A percentile compares a stretch with the other conserved stretches of the same genome.
Conservation (phyloP, 2,888 invertebrate species). For the Pollenia angustigena region DNA sequence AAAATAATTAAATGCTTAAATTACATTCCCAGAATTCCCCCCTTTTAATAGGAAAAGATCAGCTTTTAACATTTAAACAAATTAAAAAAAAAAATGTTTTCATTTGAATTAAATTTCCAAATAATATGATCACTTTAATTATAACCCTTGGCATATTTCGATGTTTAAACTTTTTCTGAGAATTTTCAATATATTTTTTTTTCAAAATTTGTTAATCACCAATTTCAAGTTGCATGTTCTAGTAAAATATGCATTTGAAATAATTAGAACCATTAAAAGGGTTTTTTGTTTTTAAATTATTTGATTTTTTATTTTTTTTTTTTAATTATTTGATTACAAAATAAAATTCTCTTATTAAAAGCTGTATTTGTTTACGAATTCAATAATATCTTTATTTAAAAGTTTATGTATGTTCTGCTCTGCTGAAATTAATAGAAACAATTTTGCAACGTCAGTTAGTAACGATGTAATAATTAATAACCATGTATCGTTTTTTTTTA, state of each 20-base stretch:
- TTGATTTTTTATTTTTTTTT: neutral
- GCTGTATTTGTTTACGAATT: constrained; percentile 35
- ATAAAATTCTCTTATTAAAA: constrained; percentile 8
- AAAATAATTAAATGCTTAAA: neutral
- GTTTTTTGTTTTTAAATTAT: constrained; percentile 29
- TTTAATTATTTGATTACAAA: constrained; percentile 11
- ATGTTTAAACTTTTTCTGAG: neutral
- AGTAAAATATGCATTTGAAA: constrained; percentile 7
- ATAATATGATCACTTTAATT: constrained; percentile 4
- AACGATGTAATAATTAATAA: constrained; percentile 69
- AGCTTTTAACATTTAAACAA: neutral
- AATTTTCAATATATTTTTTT: constrained; percentile 14
- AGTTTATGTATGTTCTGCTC: constrained; percentile 45
- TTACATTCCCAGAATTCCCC: neutral
- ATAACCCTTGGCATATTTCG: neutral
- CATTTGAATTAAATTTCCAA: constrained; percentile 15
- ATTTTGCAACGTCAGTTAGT: constrained; percentile 58
- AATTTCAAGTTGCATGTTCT: constrained; percentile 38
- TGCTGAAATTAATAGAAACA: constrained; percentile 31
- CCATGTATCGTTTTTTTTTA: constrained; percentile 32
- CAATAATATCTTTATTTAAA: constrained; percentile 24
- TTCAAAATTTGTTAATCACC: constrained; percentile 36
- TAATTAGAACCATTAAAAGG: constrained; percentile 3
- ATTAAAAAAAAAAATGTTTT: neutral
- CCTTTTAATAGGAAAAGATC: constrained; percentile 17